Base-by-base conservation (phyloP, 2,113 vertebrate genomes). In the Oophaga pumilio region DNA sequence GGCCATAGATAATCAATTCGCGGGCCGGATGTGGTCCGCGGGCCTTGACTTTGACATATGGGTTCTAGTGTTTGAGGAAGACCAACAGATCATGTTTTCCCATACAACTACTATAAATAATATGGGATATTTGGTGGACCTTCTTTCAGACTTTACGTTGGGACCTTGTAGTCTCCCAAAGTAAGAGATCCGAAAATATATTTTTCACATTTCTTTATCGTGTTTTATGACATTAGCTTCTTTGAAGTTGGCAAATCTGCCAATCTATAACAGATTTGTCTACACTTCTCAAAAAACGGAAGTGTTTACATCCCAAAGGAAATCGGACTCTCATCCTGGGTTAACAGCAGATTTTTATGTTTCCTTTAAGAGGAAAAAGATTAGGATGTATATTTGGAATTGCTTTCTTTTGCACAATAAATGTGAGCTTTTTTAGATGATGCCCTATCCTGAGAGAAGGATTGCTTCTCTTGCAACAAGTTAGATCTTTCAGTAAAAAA, bases 341-440 rank as follows among this genome's bases (percentile, higher is more conserved):
- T 57, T 52, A 59, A 79, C 76, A 79, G 76, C 52, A 24, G 14
- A 79, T 26, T 79, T 79, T 78, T 78, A 78, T 78, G 76, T 78
- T 78, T 78, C 76, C 76, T 52, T 24, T 56, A 78, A 13, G 76
- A 78, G 76, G 76, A 78, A 78, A 53, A 53, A 53, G 76, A 78
- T 78, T 77, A 77, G 76, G 50, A 53, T 50, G 50, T 77, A 77
- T 77, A 77, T 77, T 77, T 78, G 76, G 76, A 78, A 78, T 78
- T 78, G 11, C 50, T 57, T 76, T 57, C 26, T 8, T 57, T 79
- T 79, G 76, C 53, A 79, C 49, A 76, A 76, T 24, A 52, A 49
- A 76, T n/a, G 50, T 7, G n/a, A 24, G 22, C 22, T 76, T 68
- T 24, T 68, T 68, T n/a, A 26, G n/a, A 8, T 0, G 62, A 26